Base-by-base conservation (phyloP, 2,113 vertebrate genomes). In the Ptilonorhynchus violaceus region DNA sequence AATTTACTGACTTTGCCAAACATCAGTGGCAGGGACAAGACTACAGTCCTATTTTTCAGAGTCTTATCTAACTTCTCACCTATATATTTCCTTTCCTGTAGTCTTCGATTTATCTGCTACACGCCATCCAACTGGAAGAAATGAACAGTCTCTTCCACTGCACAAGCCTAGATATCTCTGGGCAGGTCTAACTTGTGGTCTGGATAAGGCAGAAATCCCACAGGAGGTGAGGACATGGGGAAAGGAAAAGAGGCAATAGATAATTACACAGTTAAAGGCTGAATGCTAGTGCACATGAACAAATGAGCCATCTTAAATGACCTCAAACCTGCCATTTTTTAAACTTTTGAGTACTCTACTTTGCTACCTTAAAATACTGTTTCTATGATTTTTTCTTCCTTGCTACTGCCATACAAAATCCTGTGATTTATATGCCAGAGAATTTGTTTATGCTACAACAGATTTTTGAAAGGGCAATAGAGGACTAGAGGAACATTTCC, bases 1-100 rank as follows among this genome's bases (percentile, higher is more conserved):
- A 93, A 91, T 68, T 31, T 81, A 94, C 73, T 81, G 56, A 72
- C 60, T 93, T 90, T 18, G 85, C 42, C 60, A 87, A 94, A 68
- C 60, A 60, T 50, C 5, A 0, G 23, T 92, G 85, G 63, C 75
- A 96, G 68, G 52, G 76, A 86, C 83, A 86, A 81, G 60, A 49
- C 44, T 91, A 67, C 39, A 72, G 41, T 35, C 18, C 49, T 81
- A 72, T 92, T 96, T 93, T 92, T 90, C 92, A 93, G 35, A 81
- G 18, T 31, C 80, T 88, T 93, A 91, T 93, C 90, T 90, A 92
- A 73, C 37, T 89, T 93, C 42, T 91, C 62, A 86, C 31, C 58
- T 56, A 63, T 49, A 22, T 64, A 78, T 78, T 94, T 91, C 76
- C 41, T 86, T 75, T 82, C 49, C 85, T 68, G 44, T 18, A 64